Percentiles rank a stretch among this genome's conserved stretches.
phyloP scores from a whole-genome alignment of 2,888 invertebrate species.

The Drosophila kuntzei region DNA sequence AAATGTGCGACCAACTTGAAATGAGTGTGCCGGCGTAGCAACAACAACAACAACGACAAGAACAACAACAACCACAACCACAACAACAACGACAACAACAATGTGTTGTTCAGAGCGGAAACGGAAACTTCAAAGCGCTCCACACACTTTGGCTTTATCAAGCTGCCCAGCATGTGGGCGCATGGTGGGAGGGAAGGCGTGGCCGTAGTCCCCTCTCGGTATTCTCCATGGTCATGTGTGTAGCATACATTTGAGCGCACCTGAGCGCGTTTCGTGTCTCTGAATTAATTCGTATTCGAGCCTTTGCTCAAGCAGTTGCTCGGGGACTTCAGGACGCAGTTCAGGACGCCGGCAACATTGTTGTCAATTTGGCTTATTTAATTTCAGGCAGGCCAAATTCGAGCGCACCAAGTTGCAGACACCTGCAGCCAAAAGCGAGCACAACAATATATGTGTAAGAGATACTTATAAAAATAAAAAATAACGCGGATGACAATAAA shows the following conservation, averaged over 20 bases:
- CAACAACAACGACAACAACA: conserved; percentile 37
- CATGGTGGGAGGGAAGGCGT: not conserved
- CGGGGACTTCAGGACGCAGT: conserved; percentile 10
- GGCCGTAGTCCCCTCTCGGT: not conserved
- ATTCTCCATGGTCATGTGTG: conserved; percentile 18
- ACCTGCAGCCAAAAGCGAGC: conserved; percentile 44
- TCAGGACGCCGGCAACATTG: conserved; percentile 38
- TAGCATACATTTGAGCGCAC: conserved; percentile 37
- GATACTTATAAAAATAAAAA: not conserved
- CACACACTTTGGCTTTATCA: conserved; percentile 71
- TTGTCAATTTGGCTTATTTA: conserved; percentile 78
- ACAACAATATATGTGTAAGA: conserved; percentile 10
- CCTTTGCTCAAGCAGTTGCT: conserved; percentile 19
- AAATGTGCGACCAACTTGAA: conserved; percentile 74
- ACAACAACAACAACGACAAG: conserved; percentile 22
- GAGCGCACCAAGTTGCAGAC: conserved; percentile 43
- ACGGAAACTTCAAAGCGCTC: conserved; percentile 78
- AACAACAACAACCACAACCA: conserved; percentile 21
- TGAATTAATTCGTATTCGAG: conserved; percentile 72
- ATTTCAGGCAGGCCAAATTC: conserved; percentile 60
- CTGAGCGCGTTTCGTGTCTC: conserved; percentile 50
- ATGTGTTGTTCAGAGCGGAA: conserved; percentile 70
- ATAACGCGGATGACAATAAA: conserved; percentile 50
- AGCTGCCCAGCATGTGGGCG: conserved; percentile 56
- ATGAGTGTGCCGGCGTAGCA: conserved; percentile 60